These are phyloP conservation scores for Astur gentilis DNA, from an alignment of 2,113 vertebrate genomes.

Conservation along the genomic window DNA sequence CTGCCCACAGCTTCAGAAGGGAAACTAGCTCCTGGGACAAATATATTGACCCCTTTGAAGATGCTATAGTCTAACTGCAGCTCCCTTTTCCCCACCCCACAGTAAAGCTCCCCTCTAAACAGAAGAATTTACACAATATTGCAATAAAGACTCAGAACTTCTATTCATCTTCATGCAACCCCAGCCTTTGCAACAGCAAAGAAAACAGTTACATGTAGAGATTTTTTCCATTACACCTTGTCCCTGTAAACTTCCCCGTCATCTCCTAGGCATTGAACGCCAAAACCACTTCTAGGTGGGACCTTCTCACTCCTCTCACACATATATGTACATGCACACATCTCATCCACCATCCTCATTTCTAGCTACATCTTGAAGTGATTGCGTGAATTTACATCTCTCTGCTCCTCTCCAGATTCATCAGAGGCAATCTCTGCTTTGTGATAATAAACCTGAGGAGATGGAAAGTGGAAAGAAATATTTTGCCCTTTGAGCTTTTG, in stretches of 20 bases:
- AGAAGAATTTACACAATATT: not conserved
- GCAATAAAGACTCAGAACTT: not conserved
- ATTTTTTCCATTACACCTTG: not conserved
- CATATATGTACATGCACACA: rapidly evolving
- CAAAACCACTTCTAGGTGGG: not conserved
- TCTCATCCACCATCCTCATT: not conserved
- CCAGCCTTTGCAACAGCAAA: not conserved
- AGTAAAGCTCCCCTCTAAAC: not conserved
- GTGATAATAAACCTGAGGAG: not conserved
- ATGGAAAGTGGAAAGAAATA: not conserved
- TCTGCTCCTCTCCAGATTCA: not conserved
- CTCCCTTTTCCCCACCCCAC: not conserved
- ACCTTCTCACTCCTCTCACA: not conserved
- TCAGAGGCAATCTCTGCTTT: not conserved
- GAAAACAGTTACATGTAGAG: not conserved
- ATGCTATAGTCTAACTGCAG: not conserved
- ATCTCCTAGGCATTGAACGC: rapidly evolving
- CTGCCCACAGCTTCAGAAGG: not conserved
- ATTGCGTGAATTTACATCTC: not conserved
- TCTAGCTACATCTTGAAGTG: not conserved
- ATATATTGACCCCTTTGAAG: not conserved
- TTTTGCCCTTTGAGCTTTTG: not conserved
- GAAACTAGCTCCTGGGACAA: not conserved
- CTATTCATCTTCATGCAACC: not conserved
- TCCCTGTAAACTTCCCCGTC: not conserved